Evolutionary conservation across 2,113 vertebrate genomes (phyloP).

Genomic region (Antechinus flavipes): DNA sequence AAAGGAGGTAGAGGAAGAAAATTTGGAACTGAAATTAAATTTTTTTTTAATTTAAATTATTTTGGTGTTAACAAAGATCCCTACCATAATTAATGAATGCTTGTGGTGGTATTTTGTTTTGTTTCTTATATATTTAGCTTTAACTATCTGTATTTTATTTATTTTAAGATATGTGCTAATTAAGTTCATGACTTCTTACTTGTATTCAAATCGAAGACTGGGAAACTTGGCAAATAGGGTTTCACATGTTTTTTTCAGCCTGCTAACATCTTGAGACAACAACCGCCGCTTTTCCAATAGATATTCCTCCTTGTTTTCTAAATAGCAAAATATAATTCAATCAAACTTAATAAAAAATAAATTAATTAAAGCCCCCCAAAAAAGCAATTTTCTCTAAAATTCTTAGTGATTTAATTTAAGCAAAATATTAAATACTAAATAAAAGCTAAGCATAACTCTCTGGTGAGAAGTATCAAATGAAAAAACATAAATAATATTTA

Average conservation of each 20-base stretch:
- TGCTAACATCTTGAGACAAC: conserved; percentile 84
- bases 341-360: conserved; percentile 42
- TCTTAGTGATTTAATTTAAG: neutral
- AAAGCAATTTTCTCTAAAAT: neutral
- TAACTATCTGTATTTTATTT: neutral
- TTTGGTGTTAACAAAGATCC: neutral
- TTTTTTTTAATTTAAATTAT: neutral
- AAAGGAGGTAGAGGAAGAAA: neutral
- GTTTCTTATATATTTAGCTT: neutral
- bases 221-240: conserved; percentile 91
- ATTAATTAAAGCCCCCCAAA: neutral
- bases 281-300: conserved; percentile 87
- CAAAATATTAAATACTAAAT: conserved; percentile 51
- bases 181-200: conserved; percentile 83
- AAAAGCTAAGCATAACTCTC: conserved; percentile 54
- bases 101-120: neutral
- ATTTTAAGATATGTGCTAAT: neutral
- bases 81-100: neutral
- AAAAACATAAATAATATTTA: conserved; percentile 31
- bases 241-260: conserved; percentile 88
- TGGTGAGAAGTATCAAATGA: conserved; percentile 31
- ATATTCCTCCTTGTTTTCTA: conserved; percentile 90
- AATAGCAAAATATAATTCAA: conserved; percentile 51
- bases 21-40: neutral
- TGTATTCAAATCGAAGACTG: conserved; percentile 94